Base-by-base conservation (phyloP, 2,888 invertebrate genomes). In the Calameuta idolon region DNA sequence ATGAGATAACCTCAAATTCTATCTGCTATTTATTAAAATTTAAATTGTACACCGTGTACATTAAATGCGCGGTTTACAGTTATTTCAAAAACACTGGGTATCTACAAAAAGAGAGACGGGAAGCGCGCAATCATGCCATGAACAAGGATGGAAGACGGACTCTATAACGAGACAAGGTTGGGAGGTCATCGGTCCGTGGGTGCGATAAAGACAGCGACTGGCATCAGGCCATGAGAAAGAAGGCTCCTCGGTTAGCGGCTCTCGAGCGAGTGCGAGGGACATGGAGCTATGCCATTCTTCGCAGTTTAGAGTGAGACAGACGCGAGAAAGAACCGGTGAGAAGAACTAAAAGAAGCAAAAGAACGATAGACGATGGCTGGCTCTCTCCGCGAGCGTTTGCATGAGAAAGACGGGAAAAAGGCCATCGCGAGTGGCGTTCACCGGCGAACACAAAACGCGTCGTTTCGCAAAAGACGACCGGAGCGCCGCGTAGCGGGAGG, bases 81-180 rank as follows among this genome's bases (percentile, higher is more conserved):
- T 87, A 83, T 83, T 85, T 86, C 81, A 83, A 84, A 87, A 84
- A 83, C 82, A 81, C 82, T 79, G 76, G 79, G 80, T 78, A 79
- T 80, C 78, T 76, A 78, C 80, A 82, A 77, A 77, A 71, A 30
- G 34, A 77, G 69, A 69, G 69, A 75, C 68, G 74, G 74, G 74
- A 69, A 34, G 69, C 15, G 73, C 73, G 74, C 69, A 69, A 74
- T 40, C 77, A 75, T 34, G 71, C 71, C 31, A 55, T 71, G 77
- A 68, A 75, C 74, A 75, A 77, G 76, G 78, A 78, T 75, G 74
- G 77, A 79, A 76, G 71, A 76, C 76, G 80, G 83, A 82, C 82
- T 84, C 82, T 84, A 81, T 84, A 87, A 87, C 84, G 83, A 86
- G 85, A 85, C 86, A 86, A 87, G 86, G 87, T 86, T 87, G 86